Evolutionary conservation across 2,797 vertebrate genomes (phyloP).

Genomic region (Alosa sapidissima): DNA sequence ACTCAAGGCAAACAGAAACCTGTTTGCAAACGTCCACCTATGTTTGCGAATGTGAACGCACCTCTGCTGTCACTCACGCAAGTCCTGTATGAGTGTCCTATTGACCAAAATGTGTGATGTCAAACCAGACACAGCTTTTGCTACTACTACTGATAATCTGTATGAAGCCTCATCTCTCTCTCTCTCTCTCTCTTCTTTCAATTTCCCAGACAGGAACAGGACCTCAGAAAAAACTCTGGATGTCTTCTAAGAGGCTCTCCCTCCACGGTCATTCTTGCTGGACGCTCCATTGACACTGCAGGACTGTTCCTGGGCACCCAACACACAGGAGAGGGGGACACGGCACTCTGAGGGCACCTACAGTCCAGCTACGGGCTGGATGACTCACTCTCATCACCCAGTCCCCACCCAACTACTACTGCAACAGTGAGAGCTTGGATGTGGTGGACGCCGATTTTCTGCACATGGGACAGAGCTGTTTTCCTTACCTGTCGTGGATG

Average conservation of each 20-base stretch:
- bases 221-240: neutral
- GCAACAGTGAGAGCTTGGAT: neutral
- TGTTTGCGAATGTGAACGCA: too few relatives aligned
- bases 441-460: neutral
- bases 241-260: neutral
- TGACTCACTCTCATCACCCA: neutral
- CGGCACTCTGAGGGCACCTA: neutral
- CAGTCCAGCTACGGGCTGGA: neutral
- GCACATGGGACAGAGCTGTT: neutral
- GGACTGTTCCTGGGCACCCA: neutral
- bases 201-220: neutral
- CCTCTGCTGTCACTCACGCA: too few relatives aligned
- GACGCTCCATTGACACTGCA: neutral
- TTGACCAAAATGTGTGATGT: neutral
- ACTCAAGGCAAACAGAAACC: too few relatives aligned
- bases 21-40: too few relatives aligned
- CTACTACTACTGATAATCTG: neutral
- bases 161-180: neutral
- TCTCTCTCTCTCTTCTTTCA: neutral
- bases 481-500: neutral
- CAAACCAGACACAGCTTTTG: neutral
- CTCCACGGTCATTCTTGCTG: neutral
- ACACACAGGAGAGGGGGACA: neutral
- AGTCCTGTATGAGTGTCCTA: neutral
- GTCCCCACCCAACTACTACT: neutral